A percentile compares a stretch with the other conserved stretches of the same genome.
These are phyloP conservation scores for Galbula dea DNA, from an alignment of 2,113 vertebrate species.

Conservation along the genomic window DNA sequence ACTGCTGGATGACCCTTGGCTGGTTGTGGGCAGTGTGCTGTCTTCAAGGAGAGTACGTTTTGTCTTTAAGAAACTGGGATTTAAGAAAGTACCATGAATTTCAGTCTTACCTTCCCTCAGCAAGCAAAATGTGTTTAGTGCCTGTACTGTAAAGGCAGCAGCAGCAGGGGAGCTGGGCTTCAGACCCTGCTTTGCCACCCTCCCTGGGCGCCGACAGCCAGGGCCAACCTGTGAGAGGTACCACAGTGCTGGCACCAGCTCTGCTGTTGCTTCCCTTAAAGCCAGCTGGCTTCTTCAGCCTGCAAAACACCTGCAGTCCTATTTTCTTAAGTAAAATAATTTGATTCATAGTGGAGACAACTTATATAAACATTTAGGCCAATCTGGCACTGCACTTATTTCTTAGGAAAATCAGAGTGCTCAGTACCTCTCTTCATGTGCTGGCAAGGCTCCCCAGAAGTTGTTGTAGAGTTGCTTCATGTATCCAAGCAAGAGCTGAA, in stretches of 20 bases:
- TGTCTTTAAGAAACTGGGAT: neutral
- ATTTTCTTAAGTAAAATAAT: neutral
- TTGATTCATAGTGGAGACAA: neutral
- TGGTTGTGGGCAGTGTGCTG: neutral
- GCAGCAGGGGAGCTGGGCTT: neutral
- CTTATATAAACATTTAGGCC: neutral
- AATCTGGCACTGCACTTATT: neutral
- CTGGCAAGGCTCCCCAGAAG: neutral
- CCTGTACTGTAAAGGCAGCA: neutral
- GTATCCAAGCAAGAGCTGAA: neutral
- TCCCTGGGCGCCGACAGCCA: neutral
- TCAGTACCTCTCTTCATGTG: neutral
- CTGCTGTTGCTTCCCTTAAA: neutral
- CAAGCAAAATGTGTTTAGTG: neutral
- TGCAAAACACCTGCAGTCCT: neutral
- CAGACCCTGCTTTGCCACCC: neutral
- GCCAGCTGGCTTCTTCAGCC: neutral
- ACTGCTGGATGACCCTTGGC: neutral
- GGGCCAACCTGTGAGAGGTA: neutral
- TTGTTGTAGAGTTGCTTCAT: neutral
- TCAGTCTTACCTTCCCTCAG: neutral
- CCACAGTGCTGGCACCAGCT: rapidly evolving
- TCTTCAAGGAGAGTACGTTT: neutral
- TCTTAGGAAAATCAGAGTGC: neutral
- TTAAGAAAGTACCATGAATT: neutral